Evolutionary conservation across 2,113 vertebrate genomes (phyloP).

Genomic region (Butastur rufipennis): DNA sequence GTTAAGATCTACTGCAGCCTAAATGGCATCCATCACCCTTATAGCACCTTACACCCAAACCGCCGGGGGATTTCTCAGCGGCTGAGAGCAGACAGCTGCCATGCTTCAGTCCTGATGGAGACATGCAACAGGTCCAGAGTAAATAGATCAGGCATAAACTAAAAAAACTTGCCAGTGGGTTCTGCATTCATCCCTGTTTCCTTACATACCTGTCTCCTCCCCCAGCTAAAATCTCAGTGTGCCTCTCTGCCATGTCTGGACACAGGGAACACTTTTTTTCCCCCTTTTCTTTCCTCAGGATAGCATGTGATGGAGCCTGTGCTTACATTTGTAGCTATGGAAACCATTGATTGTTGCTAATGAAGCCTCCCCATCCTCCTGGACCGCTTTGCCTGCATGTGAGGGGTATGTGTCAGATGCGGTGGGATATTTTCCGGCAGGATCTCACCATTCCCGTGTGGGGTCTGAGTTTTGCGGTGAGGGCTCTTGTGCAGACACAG

Average conservation of each 20-base stretch:
- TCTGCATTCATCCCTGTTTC: not conserved
- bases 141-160: not conserved
- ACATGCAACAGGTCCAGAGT: not conserved
- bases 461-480: not conserved
- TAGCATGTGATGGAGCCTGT: accelerated
- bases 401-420: not conserved
- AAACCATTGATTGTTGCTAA: not conserved
- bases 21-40: not conserved
- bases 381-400: accelerated
- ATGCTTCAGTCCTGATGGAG: no score
- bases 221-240: not conserved
- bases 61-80: not conserved
- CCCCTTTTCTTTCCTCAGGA: not conserved
- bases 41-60: not conserved
- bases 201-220: not conserved
- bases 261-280: accelerated
- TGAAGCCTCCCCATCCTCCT: not conserved
- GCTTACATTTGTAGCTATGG: conserved; percentile 4
- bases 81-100: accelerated
- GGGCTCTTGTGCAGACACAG: not conserved
- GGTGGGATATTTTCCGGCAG: not conserved
- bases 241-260: not conserved
- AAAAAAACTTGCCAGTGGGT: not conserved
- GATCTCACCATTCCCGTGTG: not conserved
- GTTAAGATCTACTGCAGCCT: not conserved